Percentiles rank a stretch among this genome's conserved stretches.
phyloP scores from a whole-genome alignment of 2,797 vertebrate genomes.

The Anguilla obscura region DNA sequence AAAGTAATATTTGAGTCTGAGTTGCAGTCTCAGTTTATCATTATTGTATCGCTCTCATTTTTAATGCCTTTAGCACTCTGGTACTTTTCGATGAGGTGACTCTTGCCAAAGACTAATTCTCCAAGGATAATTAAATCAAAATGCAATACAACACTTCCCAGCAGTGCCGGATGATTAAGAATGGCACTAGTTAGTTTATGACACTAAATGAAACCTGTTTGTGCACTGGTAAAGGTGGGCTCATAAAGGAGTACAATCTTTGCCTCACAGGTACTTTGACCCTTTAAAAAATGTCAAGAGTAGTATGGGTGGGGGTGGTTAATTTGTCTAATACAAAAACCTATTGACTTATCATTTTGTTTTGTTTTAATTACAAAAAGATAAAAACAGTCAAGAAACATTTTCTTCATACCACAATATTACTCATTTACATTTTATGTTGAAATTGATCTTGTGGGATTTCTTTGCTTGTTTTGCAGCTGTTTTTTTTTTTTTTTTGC shows the following conservation, averaged over 20 bases:
- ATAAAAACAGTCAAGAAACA: slow-evolving; percentile 78
- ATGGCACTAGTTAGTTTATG: slow-evolving; percentile 1
- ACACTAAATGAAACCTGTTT: neutral
- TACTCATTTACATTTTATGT: slow-evolving; percentile 42
- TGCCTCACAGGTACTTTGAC: neutral
- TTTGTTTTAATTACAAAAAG: slow-evolving; percentile 47
- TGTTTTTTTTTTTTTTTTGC: neutral
- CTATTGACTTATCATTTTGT: slow-evolving; percentile 29
- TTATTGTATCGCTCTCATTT: neutral
- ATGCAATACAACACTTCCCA: slow-evolving; percentile 10
- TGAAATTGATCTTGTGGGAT: neutral
- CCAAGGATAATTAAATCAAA: neutral
- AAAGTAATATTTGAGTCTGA: slow-evolving; percentile 10
- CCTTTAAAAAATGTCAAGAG: neutral
- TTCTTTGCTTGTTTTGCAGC: neutral
- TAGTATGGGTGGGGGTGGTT: neutral
- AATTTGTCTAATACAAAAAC: neutral
- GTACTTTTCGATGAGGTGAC: neutral
- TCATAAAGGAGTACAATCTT: neutral
- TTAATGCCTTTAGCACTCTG: neutral
- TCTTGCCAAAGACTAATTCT: neutral
- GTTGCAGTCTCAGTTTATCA: neutral
- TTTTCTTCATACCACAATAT: slow-evolving; percentile 82
- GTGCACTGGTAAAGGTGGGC: neutral
- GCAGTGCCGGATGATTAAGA: neutral